Conservation (phyloP, 2,797 vertebrate species). For the Alcedo atthis region DNA sequence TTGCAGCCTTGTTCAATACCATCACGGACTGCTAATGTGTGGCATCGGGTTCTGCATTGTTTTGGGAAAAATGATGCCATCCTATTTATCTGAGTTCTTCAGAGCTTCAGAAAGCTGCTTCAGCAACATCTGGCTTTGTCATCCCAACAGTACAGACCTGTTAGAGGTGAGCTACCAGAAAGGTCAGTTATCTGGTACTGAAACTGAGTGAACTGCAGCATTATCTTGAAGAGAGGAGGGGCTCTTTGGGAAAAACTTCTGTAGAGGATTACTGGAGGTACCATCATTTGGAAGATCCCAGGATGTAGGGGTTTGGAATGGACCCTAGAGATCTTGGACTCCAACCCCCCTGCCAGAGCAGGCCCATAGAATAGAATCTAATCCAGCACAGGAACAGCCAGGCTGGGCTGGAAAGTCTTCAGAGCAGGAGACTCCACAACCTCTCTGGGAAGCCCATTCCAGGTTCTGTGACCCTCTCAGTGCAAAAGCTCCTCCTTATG, state of each 20-base stretch:
- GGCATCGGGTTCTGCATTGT: constrained; percentile 56
- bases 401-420: no score
- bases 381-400: no score
- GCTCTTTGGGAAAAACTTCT: background rate
- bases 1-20: constrained; percentile 82
- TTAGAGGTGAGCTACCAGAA: background rate
- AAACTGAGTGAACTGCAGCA: background rate
- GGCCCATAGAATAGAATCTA: no score
- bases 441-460: no score
- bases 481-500: no score
- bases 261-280: background rate
- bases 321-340: no score
- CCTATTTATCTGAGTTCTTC: constrained; percentile 20
- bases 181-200: background rate
- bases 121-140: background rate
- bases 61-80: constrained; percentile 73
- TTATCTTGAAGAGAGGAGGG: background rate
- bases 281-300: background rate
- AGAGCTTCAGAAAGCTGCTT: constrained; percentile 7
- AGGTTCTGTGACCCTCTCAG: no score
- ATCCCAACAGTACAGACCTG: background rate
- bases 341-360: no score
- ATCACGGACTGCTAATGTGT: constrained; percentile 81
- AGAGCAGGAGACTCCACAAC: no score
- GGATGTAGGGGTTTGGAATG: no score